Base-by-base conservation (phyloP, 2,797 vertebrate species). In the Pachyuromys duprasi region DNA sequence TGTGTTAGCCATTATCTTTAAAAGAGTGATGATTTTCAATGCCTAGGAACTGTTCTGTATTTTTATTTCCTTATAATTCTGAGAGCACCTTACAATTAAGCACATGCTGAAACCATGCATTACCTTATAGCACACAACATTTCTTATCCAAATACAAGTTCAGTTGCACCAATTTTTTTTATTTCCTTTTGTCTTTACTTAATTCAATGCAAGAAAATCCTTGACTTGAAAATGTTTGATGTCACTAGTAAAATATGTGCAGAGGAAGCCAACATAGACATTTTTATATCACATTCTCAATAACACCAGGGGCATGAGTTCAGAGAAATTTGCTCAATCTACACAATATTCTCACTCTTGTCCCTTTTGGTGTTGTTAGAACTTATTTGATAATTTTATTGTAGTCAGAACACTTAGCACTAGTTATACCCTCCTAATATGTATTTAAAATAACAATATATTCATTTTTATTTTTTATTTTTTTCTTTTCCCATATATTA, bases 11-110 rank as follows among this genome's bases (percentile, higher is more conserved):
- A 90, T 95, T 96, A 89, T 95, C 31, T 92, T 96, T 42, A 95
- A 96, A 96, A 67, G 31, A 83, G 65, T 24, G 9, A 89, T 80
- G 69, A 89, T 89, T 93, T 92, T 89, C 36, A 96, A 95, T 82
- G 20, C 3, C 42, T 94, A 33, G 79, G 75, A 90, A 90, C 39
- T 70, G 1, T 60, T 91, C 65, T 90, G 49, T 49, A 49, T 39
- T 90, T 3, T 81, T 93, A 89, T 28, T 93, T 93, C 67, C 72
- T 74, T 24, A 78, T 84, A 93, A 82, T 78, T 42, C 78, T 87
- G 39, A 95, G 31, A 94, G 49, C 53, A 74, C 74, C 12, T 42
- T 89, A 53, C 20, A n/a, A 87, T 86, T 89, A 95, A 81, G 31
- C 4, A 82, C 0, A 91, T 4, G 14, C 18, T 88, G 45, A 96